phyloP scores from a whole-genome alignment of 2,888 invertebrate species.

The Philereme transversata region DNA sequence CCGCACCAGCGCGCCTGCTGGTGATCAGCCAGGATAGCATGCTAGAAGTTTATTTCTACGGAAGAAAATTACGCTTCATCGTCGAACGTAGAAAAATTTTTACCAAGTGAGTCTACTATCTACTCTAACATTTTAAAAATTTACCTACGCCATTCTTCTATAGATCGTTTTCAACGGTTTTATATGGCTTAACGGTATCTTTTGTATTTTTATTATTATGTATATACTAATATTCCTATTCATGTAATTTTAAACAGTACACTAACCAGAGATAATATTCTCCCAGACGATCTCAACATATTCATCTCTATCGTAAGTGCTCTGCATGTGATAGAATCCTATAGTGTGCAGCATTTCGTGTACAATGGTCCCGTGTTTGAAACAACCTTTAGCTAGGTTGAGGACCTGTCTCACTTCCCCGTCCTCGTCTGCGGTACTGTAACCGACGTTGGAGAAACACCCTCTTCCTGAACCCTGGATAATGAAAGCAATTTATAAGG shows the following conservation, averaged over 20 bases:
- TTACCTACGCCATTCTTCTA: too few relatives aligned
- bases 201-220: too few relatives aligned
- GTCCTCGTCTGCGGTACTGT: conserved; percentile 50
- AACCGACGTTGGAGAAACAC: conserved; percentile 77
- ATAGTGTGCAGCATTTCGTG: conserved; percentile 92
- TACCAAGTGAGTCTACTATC: too few relatives aligned
- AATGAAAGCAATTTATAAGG: conserved; percentile 1
- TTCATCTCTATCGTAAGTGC: conserved; percentile 89
- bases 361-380: conserved; percentile 86
- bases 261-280: conserved; percentile 85
- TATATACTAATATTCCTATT: not conserved
- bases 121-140: too few relatives aligned
- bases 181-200: too few relatives aligned
- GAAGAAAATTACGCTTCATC: too few relatives aligned
- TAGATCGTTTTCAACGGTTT: too few relatives aligned
- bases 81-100: too few relatives aligned
- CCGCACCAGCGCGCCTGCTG: too few relatives aligned
- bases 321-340: conserved; percentile 94
- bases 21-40: too few relatives aligned
- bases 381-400: conserved; percentile 83
- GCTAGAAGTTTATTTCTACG: too few relatives aligned
- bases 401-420: conserved; percentile 68
- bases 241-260: not conserved
- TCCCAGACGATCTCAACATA: conserved; percentile 89
- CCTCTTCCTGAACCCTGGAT: conserved; percentile 89